Evolutionary conservation across 1,140 invertebrate genomes (phyloP).

Genomic region (Camponotus vicinus): DNA sequence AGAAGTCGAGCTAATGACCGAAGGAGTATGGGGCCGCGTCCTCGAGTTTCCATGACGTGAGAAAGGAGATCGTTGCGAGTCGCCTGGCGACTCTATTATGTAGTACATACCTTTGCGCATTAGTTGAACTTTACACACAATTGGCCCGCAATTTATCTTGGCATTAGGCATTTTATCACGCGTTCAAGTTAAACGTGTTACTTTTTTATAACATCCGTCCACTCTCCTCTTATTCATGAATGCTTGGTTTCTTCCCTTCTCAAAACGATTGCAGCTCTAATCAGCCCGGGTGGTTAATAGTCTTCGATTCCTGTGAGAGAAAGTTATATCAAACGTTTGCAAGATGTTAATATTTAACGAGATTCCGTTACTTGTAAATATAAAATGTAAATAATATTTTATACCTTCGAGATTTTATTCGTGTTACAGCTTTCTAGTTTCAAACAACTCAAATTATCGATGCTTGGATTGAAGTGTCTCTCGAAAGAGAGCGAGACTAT

Average conservation of each 20-base stretch:
- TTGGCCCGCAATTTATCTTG: slow-evolving; percentile 10
- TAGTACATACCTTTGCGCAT: not conserved
- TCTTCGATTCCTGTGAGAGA: not conserved
- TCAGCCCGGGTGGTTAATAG: too few species aligned
- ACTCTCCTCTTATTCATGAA: not conserved
- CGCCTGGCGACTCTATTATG: not conserved
- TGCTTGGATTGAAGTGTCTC: not conserved
- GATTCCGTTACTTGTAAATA: not conserved
- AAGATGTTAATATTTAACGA: not conserved
- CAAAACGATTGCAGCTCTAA: not conserved
- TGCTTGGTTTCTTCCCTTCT: not conserved
- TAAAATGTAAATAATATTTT: not conserved
- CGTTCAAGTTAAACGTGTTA: not conserved
- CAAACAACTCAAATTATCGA: not conserved
- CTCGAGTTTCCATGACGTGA: slow-evolving; percentile 72
- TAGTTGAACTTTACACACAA: not conserved
- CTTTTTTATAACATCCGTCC: not conserved
- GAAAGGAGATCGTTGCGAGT: slow-evolving; percentile 69
- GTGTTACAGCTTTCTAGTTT: not conserved
- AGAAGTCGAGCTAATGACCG: slow-evolving; percentile 73
- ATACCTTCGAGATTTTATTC: slow-evolving; percentile 2
- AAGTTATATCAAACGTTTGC: not conserved
- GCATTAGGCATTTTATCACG: not conserved
- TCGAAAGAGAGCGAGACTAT: not conserved
- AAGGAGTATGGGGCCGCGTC: slow-evolving; percentile 75